Evolutionary conservation across 2,113 vertebrate genomes (phyloP), one percentile per base, ranked within the genome.

Genomic region (Prunella fulvescens): DNA sequence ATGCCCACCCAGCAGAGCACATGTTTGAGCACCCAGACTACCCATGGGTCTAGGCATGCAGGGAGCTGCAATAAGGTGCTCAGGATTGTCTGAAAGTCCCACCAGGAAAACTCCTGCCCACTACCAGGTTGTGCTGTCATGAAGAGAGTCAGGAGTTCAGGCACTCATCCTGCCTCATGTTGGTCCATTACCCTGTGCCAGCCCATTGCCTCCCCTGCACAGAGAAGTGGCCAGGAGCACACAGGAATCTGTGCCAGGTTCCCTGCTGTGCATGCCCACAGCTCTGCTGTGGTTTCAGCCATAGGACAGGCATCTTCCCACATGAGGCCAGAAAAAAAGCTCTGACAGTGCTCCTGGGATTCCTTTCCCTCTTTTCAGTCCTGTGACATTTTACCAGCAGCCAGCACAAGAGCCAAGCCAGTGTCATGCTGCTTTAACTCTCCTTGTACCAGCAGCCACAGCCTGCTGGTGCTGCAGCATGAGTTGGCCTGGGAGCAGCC

Each of bases 41-140:
- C 13, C 13, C 12, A 3, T 1, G 0, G 7, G 0, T 40, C 8
- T 51, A 15, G 18, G 24, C 37, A 26, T 2, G 1, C 26, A 39
- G 14, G 12, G 23, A 84, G 9, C 15, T 87, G 45, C 25, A 51
- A 8, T 0, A 2, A 19, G 6, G 10, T 37, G 37, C 13, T 47
- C 7, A 2, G 26, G 19, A 26, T 15, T 58, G 17, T 45, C 56
- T 37, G 2, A 8, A 78, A 65, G 31, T 57, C 45, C 19, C 60
- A 40, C 10, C 42, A 53, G 81, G 19, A 73, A 7, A 53, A 5
- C 8, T 76, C 20, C 45, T 71, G 25, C 25, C 18, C 9, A 0
- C 51, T 76, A 6, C 19, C 29, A 37, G 7, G 11, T 11, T 42
- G 42, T 0, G 0, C 7, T 24, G 20, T 6, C 20, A 7, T 69